Conservation (phyloP, 2,888 invertebrate genomes). For the Pachymerium ferrugineum region DNA sequence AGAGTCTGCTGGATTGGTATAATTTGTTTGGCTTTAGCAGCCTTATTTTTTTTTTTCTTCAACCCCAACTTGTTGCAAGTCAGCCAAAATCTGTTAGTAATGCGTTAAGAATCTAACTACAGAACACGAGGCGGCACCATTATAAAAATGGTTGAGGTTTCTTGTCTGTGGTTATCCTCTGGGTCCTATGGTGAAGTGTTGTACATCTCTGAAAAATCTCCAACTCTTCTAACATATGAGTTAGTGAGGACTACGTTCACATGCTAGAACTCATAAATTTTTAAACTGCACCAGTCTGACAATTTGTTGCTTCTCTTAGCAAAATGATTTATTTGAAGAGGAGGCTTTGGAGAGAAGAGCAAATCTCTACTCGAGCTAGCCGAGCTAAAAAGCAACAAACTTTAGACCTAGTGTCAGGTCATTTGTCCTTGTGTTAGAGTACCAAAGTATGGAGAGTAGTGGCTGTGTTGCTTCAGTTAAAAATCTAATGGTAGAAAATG, state of each 20-base stretch:
- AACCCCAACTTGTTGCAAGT: too few species aligned
- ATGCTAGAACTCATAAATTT: constrained; percentile 9
- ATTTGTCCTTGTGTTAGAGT: background rate
- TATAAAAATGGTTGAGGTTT: background rate
- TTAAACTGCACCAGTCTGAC: constrained; percentile 21
- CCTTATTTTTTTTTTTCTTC: too few species aligned
- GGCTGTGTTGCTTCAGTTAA: constrained; percentile 1
- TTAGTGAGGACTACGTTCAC: constrained; percentile 19
- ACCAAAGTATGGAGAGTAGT: background rate
- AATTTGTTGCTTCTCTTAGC: constrained; percentile 25
- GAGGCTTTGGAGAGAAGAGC: background rate
- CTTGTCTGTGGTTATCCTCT: constrained; percentile 19
- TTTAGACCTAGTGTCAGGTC: background rate
- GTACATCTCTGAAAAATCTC: background rate
- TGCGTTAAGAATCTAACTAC: too few species aligned
- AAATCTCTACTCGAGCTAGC: background rate
- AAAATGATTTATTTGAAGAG: constrained; percentile 9
- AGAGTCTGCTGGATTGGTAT: too few species aligned
- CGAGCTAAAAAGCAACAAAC: constrained; percentile 25
- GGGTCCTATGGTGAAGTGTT: background rate
- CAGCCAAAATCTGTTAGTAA: too few species aligned
- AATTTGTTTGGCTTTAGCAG: too few species aligned
- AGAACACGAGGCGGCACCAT: background rate
- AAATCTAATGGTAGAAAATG: constrained; percentile 14
- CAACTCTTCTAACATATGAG: constrained; percentile 10